These are phyloP conservation scores for Sebastes nivosus DNA, from an alignment of 2,797 vertebrate genomes.

Conservation along the genomic window DNA sequence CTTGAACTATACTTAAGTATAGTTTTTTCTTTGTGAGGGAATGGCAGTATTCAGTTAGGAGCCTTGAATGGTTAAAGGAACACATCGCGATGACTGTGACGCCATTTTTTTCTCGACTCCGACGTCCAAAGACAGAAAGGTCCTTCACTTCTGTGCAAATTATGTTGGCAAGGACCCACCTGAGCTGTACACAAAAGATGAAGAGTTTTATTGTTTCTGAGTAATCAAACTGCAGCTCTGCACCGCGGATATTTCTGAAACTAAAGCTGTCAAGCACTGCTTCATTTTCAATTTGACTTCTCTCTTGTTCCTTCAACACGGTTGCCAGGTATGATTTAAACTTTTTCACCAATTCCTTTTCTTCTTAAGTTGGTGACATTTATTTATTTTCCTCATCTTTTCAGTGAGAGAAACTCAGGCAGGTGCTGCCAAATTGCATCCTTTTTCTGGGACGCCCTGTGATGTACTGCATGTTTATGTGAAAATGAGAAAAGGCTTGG, in stretches of 20 bases:
- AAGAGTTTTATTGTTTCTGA: conserved; percentile 38
- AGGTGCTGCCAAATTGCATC: conserved; percentile 55
- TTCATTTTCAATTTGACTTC: conserved; percentile 43
- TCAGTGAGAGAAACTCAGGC: conserved; percentile 40
- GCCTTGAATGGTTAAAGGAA: conserved; percentile 2
- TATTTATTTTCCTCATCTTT: conserved; percentile 54
- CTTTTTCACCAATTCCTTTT: conserved; percentile 32
- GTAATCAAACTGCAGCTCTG: conserved; percentile 24
- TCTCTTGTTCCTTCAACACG: conserved; percentile 13
- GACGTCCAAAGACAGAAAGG: background rate
- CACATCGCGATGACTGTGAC: background rate
- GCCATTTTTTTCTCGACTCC: conserved; percentile 1
- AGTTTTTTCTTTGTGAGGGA: background rate
- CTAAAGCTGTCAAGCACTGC: conserved; percentile 41
- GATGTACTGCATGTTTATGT: conserved; percentile 48
- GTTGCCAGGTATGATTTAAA: conserved; percentile 49
- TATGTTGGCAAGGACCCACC: background rate
- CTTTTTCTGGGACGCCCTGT: conserved; percentile 1
- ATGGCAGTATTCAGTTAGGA: conserved; percentile 10
- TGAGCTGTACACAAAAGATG: conserved; percentile 2
- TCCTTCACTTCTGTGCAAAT: background rate
- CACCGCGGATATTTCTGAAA: conserved; percentile 8
- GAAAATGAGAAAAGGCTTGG: conserved; percentile 56
- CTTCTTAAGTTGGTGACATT: conserved; percentile 34
- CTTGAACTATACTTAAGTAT: too few species aligned